Base-by-base conservation (phyloP, 2,797 vertebrate genomes). In the Craterocephalus amniculus region DNA sequence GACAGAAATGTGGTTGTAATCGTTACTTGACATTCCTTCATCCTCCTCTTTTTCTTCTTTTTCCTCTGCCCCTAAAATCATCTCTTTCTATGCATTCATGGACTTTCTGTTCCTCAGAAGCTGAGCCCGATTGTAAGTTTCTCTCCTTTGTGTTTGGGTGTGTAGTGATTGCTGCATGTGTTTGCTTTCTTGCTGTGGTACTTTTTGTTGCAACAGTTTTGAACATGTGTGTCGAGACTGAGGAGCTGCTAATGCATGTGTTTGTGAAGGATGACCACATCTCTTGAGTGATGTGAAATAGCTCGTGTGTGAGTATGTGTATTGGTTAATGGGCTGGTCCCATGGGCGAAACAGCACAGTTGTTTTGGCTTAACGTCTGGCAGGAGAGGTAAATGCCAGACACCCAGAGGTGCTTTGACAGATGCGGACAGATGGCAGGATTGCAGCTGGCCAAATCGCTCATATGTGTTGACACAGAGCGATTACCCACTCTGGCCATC, bases 381-480 rank as follows among this genome's bases (percentile, higher is more conserved):
- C 79, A 83, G 54, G n/a, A 43, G 63, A 73, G 40, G 49, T 57
- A 62, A 78, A 81, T 74, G 74, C 87, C 83, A 81, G 81, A 91
- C 88, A 77, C 64, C 77, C 87, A 83, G 81, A 81, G 66, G 79
- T 82, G 20, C 63, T 65, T 64, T 94, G 94, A 95, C 93, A 93
- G 91, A 95, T 94, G 90, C 85, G 90, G 86, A 94, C 93, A 95
- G 95, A 92, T 93, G 92, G 76, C 43, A 70, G 67, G 48, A 63
- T 63, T 89, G 93, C 95, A 95, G 93, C 93, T 95, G 95, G 79
- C 73, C 79, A 49, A 70, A 88, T 55, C 65, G 80, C 69, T 95
- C 93, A 88, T 62, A 85, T 67, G 80, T 87, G 87, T 88, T 90
- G 87, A 93, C 91, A 89, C 54, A 40, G 63, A 38, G 78, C 83